A percentile compares a stretch with the other conserved stretches of the same genome.
Conservation (phyloP, 2,888 invertebrate genomes). For the Papilio elwesi region DNA sequence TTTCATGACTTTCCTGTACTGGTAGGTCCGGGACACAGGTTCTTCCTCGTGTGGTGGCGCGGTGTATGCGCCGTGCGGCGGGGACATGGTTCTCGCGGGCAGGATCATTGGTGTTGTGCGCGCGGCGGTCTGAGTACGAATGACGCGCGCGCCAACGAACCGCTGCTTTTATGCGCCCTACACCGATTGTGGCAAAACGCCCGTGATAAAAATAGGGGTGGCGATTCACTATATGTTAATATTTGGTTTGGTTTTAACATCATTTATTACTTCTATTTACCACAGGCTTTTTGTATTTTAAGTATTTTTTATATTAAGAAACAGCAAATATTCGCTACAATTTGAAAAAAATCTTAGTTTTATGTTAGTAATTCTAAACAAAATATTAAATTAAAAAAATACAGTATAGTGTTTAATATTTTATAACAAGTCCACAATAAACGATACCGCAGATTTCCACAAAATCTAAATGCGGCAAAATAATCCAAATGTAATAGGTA, state of each 20-base stretch:
- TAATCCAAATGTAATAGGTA: no score
- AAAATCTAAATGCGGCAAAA: no score
- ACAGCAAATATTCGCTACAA: not conserved
- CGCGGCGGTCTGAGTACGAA: conserved; percentile 78
- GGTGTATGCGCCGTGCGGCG: conserved; percentile 80
- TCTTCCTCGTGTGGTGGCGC: conserved; percentile 79
- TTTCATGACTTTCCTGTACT: conserved; percentile 97
- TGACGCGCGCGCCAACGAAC: conserved; percentile 77
- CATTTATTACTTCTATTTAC: conserved; percentile 32
- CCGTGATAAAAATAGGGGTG: conserved; percentile 82
- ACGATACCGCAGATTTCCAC: no score
- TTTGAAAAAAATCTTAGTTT: not conserved
- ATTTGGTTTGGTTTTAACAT: conserved; percentile 16
- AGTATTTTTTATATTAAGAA: not conserved
- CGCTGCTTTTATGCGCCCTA: conserved; percentile 79
- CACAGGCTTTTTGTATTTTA: not conserved
- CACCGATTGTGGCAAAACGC: conserved; percentile 82
- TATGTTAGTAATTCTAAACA: not conserved
- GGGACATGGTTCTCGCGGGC: conserved; percentile 80
- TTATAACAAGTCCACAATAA: no score
- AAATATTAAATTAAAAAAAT: no score
- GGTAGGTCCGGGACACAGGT: conserved; percentile 94
- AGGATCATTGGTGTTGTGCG: conserved; percentile 78
- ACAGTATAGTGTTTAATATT: no score
- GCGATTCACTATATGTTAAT: conserved; percentile 46